Evolutionary conservation across 2,888 invertebrate species (phyloP).

Genomic region (Lobophora halterata): DNA sequence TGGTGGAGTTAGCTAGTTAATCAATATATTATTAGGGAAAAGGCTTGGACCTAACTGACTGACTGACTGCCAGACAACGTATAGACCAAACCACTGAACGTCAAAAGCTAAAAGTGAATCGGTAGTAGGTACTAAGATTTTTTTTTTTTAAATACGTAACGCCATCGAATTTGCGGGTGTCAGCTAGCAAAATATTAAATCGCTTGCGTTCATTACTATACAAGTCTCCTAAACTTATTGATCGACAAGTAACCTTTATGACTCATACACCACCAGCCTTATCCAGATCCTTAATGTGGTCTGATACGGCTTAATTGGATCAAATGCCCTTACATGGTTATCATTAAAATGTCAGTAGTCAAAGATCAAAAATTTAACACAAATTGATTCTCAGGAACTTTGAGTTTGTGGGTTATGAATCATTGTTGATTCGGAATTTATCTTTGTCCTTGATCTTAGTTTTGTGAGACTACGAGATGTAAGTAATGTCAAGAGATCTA

Average conservation of each 20-base stretch:
- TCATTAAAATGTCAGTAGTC: slow-evolving; percentile 43
- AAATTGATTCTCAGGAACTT: slow-evolving; percentile 34
- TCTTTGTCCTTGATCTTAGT: slow-evolving; percentile 1
- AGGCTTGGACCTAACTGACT: too few species aligned
- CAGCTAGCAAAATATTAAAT: too few species aligned
- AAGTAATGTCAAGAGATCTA: too few species aligned
- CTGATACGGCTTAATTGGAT: slow-evolving; percentile 59
- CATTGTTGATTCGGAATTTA: slow-evolving; percentile 11
- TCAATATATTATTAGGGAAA: too few species aligned
- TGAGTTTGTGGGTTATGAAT: slow-evolving; percentile 13
- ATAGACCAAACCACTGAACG: too few species aligned
- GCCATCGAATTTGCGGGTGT: too few species aligned
- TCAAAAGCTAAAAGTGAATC: too few species aligned
- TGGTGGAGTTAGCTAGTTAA: too few species aligned
- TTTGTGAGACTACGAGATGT: not conserved
- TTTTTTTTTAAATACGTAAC: too few species aligned
- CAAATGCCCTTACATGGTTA: slow-evolving; percentile 57
- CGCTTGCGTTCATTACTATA: slow-evolving; percentile 29
- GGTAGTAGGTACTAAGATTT: too few species aligned
- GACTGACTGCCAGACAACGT: too few species aligned
- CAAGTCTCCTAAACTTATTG: slow-evolving; percentile 11
- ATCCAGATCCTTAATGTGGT: slow-evolving; percentile 37
- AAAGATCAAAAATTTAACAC: slow-evolving; percentile 29
- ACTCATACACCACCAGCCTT: slow-evolving; percentile 45
- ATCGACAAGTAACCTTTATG: slow-evolving; percentile 35